Base-by-base conservation (phyloP, 2,113 vertebrate species). In the Lophura nycthemera region DNA sequence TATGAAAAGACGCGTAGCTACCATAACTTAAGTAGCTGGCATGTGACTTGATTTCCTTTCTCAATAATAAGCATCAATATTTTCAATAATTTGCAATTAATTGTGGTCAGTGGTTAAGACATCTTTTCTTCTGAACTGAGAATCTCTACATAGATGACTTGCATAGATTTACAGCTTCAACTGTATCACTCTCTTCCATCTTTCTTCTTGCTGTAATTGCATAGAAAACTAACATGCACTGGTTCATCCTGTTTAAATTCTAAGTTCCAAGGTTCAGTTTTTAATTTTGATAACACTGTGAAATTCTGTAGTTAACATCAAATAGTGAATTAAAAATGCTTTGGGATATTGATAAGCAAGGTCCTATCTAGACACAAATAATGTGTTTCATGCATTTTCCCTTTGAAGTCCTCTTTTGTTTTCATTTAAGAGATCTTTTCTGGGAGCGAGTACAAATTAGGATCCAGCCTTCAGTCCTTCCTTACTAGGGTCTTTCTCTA, bases 321-420 rank as follows among this genome's bases (percentile, higher is more conserved):
- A 88, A 48, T 70, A 88, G 83, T 56, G 38, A 86, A 60, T 25
- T 63, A 5, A 63, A 74, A 80, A 74, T 79, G 4, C 11, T 78
- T 78, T 64, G 27, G 11, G 29, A 82, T 90, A 64, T 84, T 78
- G 69, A 90, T 86, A 93, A 88, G 7, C 16, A 64, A 43, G 27
- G 10, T 74, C 19, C 10, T 88, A 52, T 80, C 43, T 29, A 74
- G 75, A 57, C 77, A 86, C 20, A 92, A 92, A 86, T 38, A 89
- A 78, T 82, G 34, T 64, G 24, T 32, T 88, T 90, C 52, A 48
- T 57, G 40, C 29, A 36, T 11, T 61, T 20, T 88, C 61, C 32
- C 56, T 91, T 92, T 88, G 85, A 95, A 95, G 34, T 77, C 15
- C 10, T 91, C n/a, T 80, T 61, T 78, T 83, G 32, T 75, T 88